Evolutionary conservation across 2,113 vertebrate species (phyloP).

Genomic region (Gavialis gangeticus): DNA sequence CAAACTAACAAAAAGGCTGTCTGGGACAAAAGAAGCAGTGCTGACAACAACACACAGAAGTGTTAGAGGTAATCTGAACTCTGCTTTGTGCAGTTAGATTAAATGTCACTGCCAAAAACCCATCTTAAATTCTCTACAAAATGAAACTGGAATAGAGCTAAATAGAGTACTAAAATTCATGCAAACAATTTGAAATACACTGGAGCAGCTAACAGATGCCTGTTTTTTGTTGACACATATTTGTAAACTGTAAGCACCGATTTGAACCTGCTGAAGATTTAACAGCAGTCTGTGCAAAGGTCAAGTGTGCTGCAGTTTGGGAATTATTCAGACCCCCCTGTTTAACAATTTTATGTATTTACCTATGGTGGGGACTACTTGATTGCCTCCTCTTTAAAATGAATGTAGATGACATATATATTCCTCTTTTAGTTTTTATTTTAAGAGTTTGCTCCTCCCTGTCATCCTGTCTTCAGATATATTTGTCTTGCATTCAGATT

Average conservation of each 20-base stretch:
- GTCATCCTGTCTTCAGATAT: constrained; percentile 27
- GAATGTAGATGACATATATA: not conserved
- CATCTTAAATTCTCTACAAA: constrained; percentile 20
- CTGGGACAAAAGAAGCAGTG: constrained; percentile 67
- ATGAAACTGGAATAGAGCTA: constrained; percentile 60
- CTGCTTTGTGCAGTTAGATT: constrained; percentile 65
- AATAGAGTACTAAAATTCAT: not conserved
- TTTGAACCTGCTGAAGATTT: constrained; percentile 22
- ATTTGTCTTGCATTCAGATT: constrained; percentile 10
- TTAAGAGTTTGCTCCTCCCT: constrained; percentile 36
- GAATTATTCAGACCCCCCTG: constrained; percentile 39
- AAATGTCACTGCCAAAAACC: constrained; percentile 50
- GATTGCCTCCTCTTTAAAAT: constrained; percentile 40
- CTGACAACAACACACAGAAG: constrained; percentile 36
- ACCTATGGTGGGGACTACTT: not conserved
- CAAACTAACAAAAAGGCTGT: constrained; percentile 45
- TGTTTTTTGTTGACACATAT: not conserved
- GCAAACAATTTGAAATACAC: not conserved
- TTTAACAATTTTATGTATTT: constrained; percentile 45
- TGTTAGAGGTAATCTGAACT: constrained; percentile 69
- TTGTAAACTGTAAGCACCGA: not conserved
- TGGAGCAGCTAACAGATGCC: not conserved
- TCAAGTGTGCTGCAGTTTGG: constrained; percentile 24
- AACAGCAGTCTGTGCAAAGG: not conserved
- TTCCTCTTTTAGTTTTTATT: not conserved